Evolutionary conservation across 2,113 vertebrate genomes (phyloP).

Genomic region (Rhombomys opimus): DNA sequence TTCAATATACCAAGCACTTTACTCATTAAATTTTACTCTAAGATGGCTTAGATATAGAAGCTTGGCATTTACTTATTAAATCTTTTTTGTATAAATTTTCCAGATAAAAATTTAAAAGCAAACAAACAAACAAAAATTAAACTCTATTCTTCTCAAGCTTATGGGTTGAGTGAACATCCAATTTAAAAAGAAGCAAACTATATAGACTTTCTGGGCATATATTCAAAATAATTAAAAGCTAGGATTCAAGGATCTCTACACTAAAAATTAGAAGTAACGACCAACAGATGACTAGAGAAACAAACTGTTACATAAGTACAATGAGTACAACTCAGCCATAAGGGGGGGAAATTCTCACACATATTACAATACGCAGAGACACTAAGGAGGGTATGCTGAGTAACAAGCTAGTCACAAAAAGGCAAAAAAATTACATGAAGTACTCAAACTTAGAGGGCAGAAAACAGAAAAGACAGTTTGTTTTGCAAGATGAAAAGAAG

Average conservation of each 20-base stretch:
- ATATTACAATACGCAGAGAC: not conserved
- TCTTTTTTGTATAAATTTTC: not conserved
- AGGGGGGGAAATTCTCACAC: not conserved
- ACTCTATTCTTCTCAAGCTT: not conserved
- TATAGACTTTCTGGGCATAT: not conserved
- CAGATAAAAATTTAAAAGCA: constrained; percentile 9
- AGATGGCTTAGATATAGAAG: not conserved
- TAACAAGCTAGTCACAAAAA: not conserved
- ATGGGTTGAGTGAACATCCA: not conserved
- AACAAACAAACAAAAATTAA: not conserved
- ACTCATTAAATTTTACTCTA: not conserved
- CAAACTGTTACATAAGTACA: not conserved
- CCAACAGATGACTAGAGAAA: not conserved
- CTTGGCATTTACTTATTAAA: not conserved
- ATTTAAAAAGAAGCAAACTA: not conserved
- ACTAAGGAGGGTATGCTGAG: not conserved
- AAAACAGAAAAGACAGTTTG: not conserved
- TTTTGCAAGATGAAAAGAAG: not conserved
- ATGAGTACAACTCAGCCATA: not conserved
- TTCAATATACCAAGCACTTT: not conserved
- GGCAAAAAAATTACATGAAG: not conserved
- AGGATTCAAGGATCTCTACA: not conserved
- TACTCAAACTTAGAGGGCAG: not conserved
- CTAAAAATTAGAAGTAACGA: not conserved
- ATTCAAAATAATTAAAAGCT: not conserved